Conservation (phyloP, 2,797 vertebrate genomes). For the Nyctibius grandis region DNA sequence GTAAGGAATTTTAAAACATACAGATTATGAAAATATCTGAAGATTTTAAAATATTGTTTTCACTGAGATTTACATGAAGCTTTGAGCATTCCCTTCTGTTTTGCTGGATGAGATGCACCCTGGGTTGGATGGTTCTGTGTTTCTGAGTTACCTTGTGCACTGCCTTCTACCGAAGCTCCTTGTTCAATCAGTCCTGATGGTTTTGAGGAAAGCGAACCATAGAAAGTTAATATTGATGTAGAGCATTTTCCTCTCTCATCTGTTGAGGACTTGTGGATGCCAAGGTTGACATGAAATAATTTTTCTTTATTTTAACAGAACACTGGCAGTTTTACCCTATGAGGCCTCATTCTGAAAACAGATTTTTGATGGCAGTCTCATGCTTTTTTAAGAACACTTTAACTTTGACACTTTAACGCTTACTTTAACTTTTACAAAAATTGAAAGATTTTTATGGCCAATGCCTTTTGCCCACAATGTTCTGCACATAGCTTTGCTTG, state of each 20-base stretch:
- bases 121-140: neutral
- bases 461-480: neutral
- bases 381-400: neutral
- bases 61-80: neutral
- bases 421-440: neutral
- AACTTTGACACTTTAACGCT: neutral
- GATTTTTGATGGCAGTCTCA: neutral
- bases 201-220: neutral
- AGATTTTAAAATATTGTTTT: neutral
- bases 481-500: neutral
- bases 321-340: neutral
- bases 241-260: neutral
- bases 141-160: neutral
- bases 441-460: neutral
- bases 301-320: neutral
- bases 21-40: neutral
- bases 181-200: neutral
- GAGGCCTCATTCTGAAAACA: neutral
- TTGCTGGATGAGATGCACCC: neutral
- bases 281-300: neutral
- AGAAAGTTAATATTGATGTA: neutral
- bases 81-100: neutral
- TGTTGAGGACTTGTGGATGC: neutral
- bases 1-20: neutral
- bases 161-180: neutral